These are phyloP conservation scores for Schizopygopsis malacanthus DNA, from an alignment of 2,797 vertebrate species.

Conservation along the genomic window DNA sequence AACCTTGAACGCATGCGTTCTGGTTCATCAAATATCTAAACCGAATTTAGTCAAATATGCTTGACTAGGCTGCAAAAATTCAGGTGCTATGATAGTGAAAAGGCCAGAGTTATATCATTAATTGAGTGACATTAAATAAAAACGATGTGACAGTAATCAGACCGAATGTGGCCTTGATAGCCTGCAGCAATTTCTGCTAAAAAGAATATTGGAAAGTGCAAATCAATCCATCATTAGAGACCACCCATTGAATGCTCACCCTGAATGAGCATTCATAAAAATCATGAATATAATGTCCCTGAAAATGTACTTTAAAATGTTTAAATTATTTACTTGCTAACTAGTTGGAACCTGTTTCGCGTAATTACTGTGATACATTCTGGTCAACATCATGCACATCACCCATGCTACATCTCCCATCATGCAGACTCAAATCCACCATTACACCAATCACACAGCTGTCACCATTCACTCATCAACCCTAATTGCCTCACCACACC, in stretches of 20 bases:
- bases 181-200: background rate
- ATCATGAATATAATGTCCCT: background rate
- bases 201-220: slow-evolving; percentile 18
- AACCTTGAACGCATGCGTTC: background rate
- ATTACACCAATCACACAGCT: too few relatives aligned
- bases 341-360: background rate
- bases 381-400: background rate
- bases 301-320: background rate
- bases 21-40: background rate
- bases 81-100: background rate
- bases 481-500: too few relatives aligned
- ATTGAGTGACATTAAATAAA: background rate
- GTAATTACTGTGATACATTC: background rate
- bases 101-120: background rate
- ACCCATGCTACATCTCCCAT: too few relatives aligned
- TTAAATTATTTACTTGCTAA: background rate
- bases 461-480: too few relatives aligned
- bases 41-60: background rate
- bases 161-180: background rate
- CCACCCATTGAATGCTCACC: slow-evolving; percentile 10
- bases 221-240: slow-evolving; percentile 33
- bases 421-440: too few relatives aligned
- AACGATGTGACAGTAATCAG: background rate
- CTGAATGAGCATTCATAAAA: background rate
- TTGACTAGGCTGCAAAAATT: background rate